A percentile compares a stretch with the other conserved stretches of the same genome.
Conservation (phyloP, 2,888 invertebrate species). For the Diachrysia chrysitis region DNA sequence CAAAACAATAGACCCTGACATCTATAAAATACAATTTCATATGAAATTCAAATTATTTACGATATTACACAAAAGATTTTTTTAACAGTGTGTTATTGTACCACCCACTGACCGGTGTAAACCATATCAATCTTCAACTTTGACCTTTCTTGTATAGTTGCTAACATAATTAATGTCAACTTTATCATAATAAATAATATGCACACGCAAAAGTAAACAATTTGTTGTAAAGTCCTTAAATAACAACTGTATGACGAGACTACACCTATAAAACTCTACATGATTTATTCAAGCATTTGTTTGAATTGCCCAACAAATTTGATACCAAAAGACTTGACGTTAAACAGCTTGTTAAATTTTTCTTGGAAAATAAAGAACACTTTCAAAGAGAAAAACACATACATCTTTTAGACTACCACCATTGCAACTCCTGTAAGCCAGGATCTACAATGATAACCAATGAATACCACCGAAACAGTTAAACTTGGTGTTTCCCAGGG, state of each 20-base stretch:
- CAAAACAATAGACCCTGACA: neutral
- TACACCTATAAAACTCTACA: conserved; percentile 9
- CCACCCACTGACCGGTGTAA: neutral
- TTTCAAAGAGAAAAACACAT: too few species aligned
- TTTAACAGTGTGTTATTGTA: neutral
- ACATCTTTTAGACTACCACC: too few species aligned
- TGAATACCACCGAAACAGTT: too few species aligned
- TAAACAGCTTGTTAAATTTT: too few species aligned
- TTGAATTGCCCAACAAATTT: too few species aligned
- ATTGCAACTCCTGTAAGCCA: too few species aligned
- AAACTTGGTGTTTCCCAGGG: too few species aligned
- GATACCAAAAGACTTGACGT: too few species aligned
- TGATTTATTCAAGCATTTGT: too few species aligned
- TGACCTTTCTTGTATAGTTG: neutral
- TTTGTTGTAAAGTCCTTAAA: conserved; percentile 11
- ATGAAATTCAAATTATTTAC: conserved; percentile 1
- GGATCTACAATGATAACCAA: too few species aligned
- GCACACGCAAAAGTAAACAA: conserved; percentile 4
- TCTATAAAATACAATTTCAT: neutral
- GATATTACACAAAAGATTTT: neutral
- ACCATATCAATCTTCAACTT: neutral
- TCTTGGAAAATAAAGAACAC: too few species aligned
- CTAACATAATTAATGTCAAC: neutral
- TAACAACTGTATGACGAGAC: conserved; percentile 25
- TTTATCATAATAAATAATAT: conserved; percentile 3